A percentile compares a stretch with the other conserved stretches of the same genome.
phyloP scores from a whole-genome alignment of 2,113 vertebrate genomes.

The Poeciliopsis occidentalis region DNA sequence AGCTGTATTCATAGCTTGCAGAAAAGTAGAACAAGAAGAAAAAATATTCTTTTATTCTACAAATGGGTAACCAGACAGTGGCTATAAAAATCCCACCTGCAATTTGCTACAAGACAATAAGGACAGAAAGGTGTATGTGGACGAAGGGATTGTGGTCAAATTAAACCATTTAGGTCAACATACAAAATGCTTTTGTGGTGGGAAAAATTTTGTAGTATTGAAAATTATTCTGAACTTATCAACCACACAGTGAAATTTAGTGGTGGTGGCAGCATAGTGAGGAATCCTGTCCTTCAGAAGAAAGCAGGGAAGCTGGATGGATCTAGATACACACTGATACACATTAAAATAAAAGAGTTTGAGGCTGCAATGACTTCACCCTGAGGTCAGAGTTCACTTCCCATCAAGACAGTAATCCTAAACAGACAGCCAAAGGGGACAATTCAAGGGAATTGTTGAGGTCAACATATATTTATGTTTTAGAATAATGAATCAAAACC shows the following conservation, averaged over 20 bases:
- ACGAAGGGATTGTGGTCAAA: not conserved
- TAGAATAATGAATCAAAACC: not conserved
- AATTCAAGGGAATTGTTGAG: not conserved
- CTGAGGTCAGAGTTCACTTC: not conserved
- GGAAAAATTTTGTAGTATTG: not conserved
- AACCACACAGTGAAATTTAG: not conserved
- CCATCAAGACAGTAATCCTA: not conserved
- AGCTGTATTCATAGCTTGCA: not conserved
- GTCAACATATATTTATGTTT: not conserved
- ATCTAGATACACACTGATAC: not conserved
- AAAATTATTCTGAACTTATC: not conserved
- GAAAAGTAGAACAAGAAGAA: not conserved
- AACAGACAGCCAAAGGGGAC: not conserved
- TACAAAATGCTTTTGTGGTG: not conserved
- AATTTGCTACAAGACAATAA: not conserved
- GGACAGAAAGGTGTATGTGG: not conserved
- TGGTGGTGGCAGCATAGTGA: not conserved
- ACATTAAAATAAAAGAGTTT: not conserved
- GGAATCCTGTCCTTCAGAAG: not conserved
- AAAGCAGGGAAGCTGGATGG: not conserved
- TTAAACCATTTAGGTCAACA: not conserved
- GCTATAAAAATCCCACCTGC: not conserved
- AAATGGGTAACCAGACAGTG: not conserved
- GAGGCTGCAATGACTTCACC: no score
- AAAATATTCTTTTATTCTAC: not conserved